Base-by-base conservation (phyloP, 2,888 invertebrate species). In the Blera fallax region DNA sequence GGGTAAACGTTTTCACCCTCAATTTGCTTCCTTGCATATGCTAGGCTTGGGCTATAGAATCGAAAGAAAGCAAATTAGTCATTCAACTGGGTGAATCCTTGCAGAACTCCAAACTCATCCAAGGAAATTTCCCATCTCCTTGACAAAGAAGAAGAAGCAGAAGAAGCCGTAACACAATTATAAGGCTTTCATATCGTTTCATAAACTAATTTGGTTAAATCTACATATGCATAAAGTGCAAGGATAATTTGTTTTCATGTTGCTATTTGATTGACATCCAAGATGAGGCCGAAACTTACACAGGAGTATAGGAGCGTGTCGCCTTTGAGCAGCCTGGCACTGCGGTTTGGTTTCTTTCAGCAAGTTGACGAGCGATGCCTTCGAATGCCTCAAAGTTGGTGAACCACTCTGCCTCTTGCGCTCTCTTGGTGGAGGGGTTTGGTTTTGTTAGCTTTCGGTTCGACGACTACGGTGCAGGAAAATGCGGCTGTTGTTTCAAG, bases 231-330 rank as follows among this genome's bases (percentile, higher is more conserved):
- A 76, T 76, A 72, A 67, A 80, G 80, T 77, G 85, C 80, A 81
- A 81, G 85, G 70, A 85, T 85, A 85, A 85, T 85, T 85, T 85
- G 85, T 81, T 85, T 85, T 29, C 72, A 81, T 77, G 70, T 81
- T 67, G 65, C 37, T 76, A 27, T 76, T 77, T 85, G 85, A 85
- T 81, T 85, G 85, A 85, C 85, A 81, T 85, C 48, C 67, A 76
- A 56, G 37, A 18, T 37, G 52, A 6, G 48, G 40, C 21, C 11
- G 7, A 3, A n/a, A n/a, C n/a, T n/a, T n/a, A 40, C 14, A 48
- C 2, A 10, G 1, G 29, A 40, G 40, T 16, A 27, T 6, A 24
- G 2, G 2, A 21, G 29, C 1, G 34, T 65, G n/a, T 67, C 27
- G 29, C 21, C 65, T 72, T 72, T 58, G 64, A 65, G 72, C 21